A percentile compares a stretch with the other conserved stretches of the same genome.
phyloP scores from a whole-genome alignment of 2,113 vertebrate genomes.

The Xenus cinereus region DNA sequence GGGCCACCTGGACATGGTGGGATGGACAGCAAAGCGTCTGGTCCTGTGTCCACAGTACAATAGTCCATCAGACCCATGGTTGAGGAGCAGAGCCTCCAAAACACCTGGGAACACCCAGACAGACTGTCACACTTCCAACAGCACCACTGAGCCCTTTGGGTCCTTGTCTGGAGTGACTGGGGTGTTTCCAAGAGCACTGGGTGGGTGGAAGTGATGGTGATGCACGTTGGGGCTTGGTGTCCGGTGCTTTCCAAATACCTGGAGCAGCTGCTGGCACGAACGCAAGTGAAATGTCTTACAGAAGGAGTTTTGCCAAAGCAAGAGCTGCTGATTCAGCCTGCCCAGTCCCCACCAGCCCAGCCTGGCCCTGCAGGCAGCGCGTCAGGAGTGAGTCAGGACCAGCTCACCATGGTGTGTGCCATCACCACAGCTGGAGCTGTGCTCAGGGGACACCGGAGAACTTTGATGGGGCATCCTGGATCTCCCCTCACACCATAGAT shows the following conservation, averaged over 20 bases:
- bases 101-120: background rate
- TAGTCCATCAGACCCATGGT: background rate
- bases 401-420: background rate
- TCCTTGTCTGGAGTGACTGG: background rate
- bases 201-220: background rate
- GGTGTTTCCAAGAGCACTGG: background rate
- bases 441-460: background rate
- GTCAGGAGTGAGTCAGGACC: conserved; percentile 23
- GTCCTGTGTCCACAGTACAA: rapidly evolving
- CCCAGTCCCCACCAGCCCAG: background rate
- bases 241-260: background rate
- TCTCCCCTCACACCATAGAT: background rate
- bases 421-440: background rate
- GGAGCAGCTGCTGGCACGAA: background rate
- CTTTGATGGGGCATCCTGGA: background rate
- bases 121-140: background rate
- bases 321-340: background rate
- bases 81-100: background rate
- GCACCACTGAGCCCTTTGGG: background rate
- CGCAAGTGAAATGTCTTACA: background rate
- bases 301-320: background rate
- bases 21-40: background rate
- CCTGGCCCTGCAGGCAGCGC: background rate
- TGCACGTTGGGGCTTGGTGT: background rate
- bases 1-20: background rate